Conservation (phyloP, 2,797 vertebrate species). For the Alca torda region DNA sequence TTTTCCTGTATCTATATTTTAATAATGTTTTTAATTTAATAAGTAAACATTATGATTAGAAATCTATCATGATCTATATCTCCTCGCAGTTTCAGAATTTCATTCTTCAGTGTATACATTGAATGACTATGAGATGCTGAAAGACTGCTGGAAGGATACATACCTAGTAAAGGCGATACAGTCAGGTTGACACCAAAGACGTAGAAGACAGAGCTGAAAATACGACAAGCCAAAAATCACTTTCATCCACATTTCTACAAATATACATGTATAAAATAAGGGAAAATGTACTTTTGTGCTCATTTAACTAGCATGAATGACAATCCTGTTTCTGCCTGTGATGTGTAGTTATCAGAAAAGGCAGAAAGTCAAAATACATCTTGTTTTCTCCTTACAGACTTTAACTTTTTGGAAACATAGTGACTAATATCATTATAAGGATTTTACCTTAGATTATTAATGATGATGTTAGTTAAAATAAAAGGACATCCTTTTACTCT, state of each 20-base stretch:
- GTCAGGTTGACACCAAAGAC: neutral
- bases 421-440: neutral
- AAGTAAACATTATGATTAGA: neutral
- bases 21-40: neutral
- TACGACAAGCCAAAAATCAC: neutral
- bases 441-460: neutral
- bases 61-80: neutral
- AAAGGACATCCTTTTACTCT: neutral
- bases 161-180: rapidly evolving
- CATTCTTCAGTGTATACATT: neutral
- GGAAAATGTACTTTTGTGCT: neutral
- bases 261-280: neutral
- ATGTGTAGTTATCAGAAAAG: neutral
- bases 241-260: neutral
- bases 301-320: neutral
- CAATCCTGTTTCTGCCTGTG: neutral
- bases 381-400: neutral
- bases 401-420: neutral
- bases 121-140: neutral
- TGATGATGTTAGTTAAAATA: neutral
- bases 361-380: neutral
- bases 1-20: neutral
- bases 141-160: neutral
- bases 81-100: neutral
- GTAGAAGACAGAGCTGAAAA: neutral